Evolutionary conservation across 2,797 vertebrate genomes (phyloP), one percentile per base, ranked within the genome.

Genomic region (Bradypodion ventrale): DNA sequence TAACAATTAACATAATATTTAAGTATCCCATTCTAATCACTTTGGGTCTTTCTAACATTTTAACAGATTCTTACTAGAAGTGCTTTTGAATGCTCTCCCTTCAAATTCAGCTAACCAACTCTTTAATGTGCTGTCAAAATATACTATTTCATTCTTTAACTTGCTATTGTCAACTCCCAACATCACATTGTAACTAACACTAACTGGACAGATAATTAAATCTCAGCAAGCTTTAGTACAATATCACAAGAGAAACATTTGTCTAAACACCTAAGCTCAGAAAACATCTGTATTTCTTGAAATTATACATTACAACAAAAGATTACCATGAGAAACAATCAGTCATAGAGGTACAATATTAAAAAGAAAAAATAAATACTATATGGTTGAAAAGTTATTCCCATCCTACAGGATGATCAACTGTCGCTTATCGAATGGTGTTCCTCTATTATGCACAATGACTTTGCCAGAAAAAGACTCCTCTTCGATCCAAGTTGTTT

Each of bases 381-480:
- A n/a, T n/a, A 10, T 56, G 29, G 59, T 10, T 23, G 19, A 42
- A 56, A 75, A 56, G 40, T 6, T 66, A 2, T 44, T 75, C 75
- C 5, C 75, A 59, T 85, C 12, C 49, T 84, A 59, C 85, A 37
- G 0, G 70, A 35, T 83, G 32, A 78, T 23, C 15, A 69, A n/a
- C 82, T 27, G 2, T 35, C 70, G 44, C 27, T 23, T 83, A 42
- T 6, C 68, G 77, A 60, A 23, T 63, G 12, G 74, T 21, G 49
- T 60, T n/a, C 35, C 29, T 75, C 2, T 82, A 70, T 0, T 6
- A 82, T 82, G 25, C 29, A 7, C 25, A 40, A 87, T 90, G 89
- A 89, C 90, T 78, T n/a, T 27, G 73, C 75, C 89, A 25, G 75
- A 23, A 7, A 79, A 72, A 78, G 49, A 75, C 65, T 82, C 78